Conservation (phyloP, 2,797 vertebrate genomes). For the Sebastes jordani region DNA sequence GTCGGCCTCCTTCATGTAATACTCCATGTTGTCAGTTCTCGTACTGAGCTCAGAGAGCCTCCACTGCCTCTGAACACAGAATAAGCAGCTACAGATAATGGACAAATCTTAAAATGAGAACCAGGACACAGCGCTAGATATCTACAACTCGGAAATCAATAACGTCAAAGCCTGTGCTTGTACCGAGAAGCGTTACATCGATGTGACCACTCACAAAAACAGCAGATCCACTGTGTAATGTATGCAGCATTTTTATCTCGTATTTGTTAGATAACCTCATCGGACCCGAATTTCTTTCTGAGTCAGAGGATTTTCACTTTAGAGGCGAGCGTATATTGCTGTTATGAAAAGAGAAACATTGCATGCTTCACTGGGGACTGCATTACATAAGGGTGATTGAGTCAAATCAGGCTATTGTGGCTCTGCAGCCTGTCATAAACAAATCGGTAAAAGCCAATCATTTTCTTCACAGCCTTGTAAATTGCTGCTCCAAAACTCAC, state of each 20-base stretch:
- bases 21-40: conserved; percentile 28
- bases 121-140: not conserved
- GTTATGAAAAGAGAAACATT: conserved; percentile 22
- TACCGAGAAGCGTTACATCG: conserved; percentile 2
- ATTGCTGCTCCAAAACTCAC: not conserved
- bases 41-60: conserved; percentile 33
- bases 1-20: conserved; percentile 41
- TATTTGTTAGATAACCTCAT: conserved; percentile 31
- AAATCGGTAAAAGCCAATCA: conserved; percentile 37
- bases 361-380: conserved; percentile 20
- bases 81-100: conserved; percentile 20
- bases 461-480: conserved; percentile 20
- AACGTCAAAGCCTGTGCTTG: conserved; percentile 2
- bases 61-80: conserved; percentile 15
- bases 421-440: conserved; percentile 42
- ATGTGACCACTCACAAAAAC: conserved; percentile 7
- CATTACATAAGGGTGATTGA: conserved; percentile 44
- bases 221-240: not conserved
- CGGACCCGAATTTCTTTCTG: not conserved
- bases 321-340: conserved; percentile 6
- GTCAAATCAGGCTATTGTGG: conserved; percentile 40
- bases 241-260: conserved; percentile 22
- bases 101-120: conserved; percentile 22
- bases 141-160: conserved; percentile 32
- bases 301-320: conserved; percentile 27